Evolutionary conservation across 2,113 vertebrate genomes (phyloP).

Genomic region (Danionella cerebrum): DNA sequence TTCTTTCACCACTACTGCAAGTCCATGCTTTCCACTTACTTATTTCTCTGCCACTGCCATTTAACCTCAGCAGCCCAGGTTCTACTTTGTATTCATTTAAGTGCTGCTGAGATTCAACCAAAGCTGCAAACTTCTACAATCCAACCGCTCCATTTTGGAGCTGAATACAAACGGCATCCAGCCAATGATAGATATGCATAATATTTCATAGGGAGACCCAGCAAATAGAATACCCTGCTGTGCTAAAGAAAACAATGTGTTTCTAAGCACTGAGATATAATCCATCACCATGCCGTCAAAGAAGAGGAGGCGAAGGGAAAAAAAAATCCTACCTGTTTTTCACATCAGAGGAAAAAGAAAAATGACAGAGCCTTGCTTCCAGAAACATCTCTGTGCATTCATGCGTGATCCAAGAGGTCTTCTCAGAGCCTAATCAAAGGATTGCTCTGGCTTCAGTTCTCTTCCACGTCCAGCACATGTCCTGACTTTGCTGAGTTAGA

Average conservation of each 20-base stretch:
- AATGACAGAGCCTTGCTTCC: constrained; percentile 69
- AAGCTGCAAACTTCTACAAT: constrained; percentile 44
- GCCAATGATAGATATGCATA: constrained; percentile 86
- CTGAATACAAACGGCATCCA: constrained; percentile 70
- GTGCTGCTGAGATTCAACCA: constrained; percentile 38
- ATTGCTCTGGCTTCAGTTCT: constrained; percentile 58
- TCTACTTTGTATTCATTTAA: constrained; percentile 34
- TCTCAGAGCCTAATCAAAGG: constrained; percentile 73
- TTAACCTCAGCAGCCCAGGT: constrained; percentile 14
- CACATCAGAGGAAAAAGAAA: constrained; percentile 76
- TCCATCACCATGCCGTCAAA: constrained; percentile 89
- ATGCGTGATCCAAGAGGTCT: constrained; percentile 70
- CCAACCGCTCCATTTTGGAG: constrained; percentile 45
- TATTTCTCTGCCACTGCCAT: constrained; percentile 15
- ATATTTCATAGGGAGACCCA: constrained; percentile 88
- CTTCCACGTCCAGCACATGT: no score
- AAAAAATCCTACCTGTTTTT: constrained; percentile 82
- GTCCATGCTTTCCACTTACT: background rate
- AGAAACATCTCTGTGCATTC: constrained; percentile 64
- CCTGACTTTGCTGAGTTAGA: no score
- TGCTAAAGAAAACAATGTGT: constrained; percentile 99
- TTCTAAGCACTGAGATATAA: constrained; percentile 94
- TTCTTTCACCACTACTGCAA: background rate
- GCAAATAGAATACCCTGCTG: constrained; percentile 99
- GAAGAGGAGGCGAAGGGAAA: constrained; percentile 43